Evolutionary conservation across 2,113 vertebrate genomes (phyloP).

Genomic region (Oxygymnocypris stewartii): DNA sequence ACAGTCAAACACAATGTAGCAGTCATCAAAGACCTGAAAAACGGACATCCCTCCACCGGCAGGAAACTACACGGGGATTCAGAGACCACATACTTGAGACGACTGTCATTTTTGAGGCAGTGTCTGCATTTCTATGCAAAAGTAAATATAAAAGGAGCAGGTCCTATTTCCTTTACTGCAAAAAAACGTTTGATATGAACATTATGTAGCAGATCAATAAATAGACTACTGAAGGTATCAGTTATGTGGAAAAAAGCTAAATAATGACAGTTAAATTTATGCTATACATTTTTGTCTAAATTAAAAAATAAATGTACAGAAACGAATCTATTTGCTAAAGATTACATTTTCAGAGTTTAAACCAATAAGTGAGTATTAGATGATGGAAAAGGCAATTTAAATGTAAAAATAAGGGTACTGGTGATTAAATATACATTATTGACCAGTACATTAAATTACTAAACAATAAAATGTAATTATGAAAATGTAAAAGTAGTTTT

Average conservation of each 20-base stretch:
- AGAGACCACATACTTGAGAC: constrained; percentile 27
- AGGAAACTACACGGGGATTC: constrained; percentile 46
- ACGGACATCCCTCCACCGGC: constrained; percentile 27
- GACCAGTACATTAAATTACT: too few species aligned
- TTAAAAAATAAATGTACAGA: too few species aligned
- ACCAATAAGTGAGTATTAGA: not conserved
- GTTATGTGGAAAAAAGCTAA: not conserved
- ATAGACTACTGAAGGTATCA: not conserved
- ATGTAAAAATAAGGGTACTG: not conserved
- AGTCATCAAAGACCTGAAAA: constrained; percentile 41
- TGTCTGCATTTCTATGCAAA: not conserved
- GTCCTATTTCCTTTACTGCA: not conserved
- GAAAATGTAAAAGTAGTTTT: not conserved
- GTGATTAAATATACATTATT: too few species aligned
- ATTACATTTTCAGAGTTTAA: not conserved
- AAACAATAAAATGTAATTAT: too few species aligned
- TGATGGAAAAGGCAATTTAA: not conserved
- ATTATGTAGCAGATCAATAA: not conserved
- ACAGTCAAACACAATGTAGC: constrained; percentile 42
- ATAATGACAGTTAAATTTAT: not conserved
- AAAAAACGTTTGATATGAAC: not conserved
- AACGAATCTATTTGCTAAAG: not conserved
- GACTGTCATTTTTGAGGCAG: constrained; percentile 36
- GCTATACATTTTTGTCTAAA: not conserved
- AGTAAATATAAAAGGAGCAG: not conserved